phyloP scores from a whole-genome alignment of 2,888 invertebrate species.

The Saturnia japonica region DNA sequence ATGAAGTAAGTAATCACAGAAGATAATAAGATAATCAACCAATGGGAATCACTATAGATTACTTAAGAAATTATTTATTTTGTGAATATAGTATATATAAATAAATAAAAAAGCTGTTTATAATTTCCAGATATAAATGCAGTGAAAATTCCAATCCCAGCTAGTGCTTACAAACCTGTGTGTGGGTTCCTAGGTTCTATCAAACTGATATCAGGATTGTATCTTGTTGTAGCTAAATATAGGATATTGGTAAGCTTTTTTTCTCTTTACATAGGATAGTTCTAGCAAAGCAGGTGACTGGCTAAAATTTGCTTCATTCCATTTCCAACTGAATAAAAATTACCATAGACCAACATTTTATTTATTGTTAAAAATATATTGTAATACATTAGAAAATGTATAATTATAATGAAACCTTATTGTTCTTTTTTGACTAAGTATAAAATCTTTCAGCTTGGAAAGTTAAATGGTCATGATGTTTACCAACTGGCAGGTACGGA shows the following conservation, averaged over 20 bases:
- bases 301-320: no score
- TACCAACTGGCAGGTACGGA: conserved; percentile 91
- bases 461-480: conserved; percentile 89
- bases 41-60: no score
- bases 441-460: conserved; percentile 84
- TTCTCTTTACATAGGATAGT: not conserved
- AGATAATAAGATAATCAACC: not conserved
- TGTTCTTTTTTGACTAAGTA: not conserved
- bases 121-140: conserved; percentile 37
- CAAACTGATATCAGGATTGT: conserved; percentile 91
- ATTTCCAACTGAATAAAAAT: no score
- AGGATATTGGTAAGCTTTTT: conserved; percentile 81
- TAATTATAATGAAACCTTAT: no score
- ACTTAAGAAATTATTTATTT: no score
- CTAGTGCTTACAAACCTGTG: conserved; percentile 83
- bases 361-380: not conserved
- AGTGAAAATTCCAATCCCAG: conserved; percentile 72
- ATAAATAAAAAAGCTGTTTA: no score
- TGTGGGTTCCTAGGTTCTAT: conserved; percentile 95
- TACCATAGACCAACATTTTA: not conserved
- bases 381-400: no score
- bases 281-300: no score
- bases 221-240: conserved; percentile 94
- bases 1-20: not conserved
- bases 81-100: no score